phyloP scores from a whole-genome alignment of 2,888 invertebrate species.

The Agonopterix arenella region DNA sequence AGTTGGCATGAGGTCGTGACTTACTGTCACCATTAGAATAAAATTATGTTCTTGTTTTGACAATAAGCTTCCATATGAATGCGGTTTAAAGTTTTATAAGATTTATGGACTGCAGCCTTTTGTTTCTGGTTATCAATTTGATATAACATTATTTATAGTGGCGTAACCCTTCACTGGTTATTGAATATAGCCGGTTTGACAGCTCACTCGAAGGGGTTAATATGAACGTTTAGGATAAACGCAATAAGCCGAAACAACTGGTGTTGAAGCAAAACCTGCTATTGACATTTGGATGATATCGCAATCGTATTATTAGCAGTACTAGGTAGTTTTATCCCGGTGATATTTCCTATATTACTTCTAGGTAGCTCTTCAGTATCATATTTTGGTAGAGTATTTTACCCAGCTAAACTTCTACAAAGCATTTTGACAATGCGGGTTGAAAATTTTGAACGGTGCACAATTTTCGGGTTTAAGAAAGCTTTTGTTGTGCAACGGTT shows the following conservation, averaged over 20 bases:
- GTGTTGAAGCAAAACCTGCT: conserved; percentile 66
- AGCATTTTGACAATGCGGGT: conserved; percentile 66
- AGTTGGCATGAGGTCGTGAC: conserved; percentile 66
- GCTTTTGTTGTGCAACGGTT: conserved; percentile 76
- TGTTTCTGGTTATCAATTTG: conserved; percentile 63
- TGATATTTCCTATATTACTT: neutral
- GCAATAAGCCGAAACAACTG: conserved; percentile 73
- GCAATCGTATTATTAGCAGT: conserved; percentile 32
- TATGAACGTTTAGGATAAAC: conserved; percentile 70
- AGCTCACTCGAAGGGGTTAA: conserved; percentile 73
- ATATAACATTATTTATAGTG: conserved; percentile 48
- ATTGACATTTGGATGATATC: conserved; percentile 66
- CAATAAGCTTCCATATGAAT: conserved; percentile 54
- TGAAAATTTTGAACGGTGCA: conserved; percentile 64
- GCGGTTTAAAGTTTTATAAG: conserved; percentile 53
- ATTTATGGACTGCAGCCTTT: conserved; percentile 57
- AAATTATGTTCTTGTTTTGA: conserved; percentile 67
- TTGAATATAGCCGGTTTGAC: conserved; percentile 64
- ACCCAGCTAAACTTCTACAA: conserved; percentile 23
- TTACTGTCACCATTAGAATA: conserved; percentile 70
- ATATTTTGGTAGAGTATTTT: neutral
- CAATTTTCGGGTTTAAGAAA: conserved; percentile 74
- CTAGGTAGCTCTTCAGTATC: neutral
- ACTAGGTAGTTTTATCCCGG: neutral
- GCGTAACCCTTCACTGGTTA: conserved; percentile 48